A percentile compares a stretch with the other conserved stretches of the same genome.
These are phyloP conservation scores for Anser brachyrhynchus DNA, from an alignment of 2,113 vertebrate genomes.

Conservation along the genomic window DNA sequence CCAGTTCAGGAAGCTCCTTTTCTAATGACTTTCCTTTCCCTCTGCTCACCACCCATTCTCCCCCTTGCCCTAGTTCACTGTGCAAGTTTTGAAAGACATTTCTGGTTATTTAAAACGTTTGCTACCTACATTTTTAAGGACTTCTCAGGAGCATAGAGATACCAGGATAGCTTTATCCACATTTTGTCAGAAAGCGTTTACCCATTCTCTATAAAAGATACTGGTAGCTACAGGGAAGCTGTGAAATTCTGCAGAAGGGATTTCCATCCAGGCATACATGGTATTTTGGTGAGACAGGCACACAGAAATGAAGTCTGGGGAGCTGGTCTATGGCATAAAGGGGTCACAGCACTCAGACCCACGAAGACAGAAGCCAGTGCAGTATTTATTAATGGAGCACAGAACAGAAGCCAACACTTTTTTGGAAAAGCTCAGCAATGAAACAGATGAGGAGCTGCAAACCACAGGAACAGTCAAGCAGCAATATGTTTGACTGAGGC, in stretches of 20 bases:
- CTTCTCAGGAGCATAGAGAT: not conserved
- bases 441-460: accelerated
- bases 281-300: not conserved
- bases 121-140: not conserved
- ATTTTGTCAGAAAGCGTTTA: not conserved
- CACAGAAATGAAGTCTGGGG: not conserved
- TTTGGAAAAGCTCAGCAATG: not conserved
- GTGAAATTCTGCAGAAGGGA: not conserved
- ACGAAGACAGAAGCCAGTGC: not conserved
- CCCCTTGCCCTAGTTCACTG: not conserved
- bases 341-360: not conserved
- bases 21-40: not conserved
- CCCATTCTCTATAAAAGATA: not conserved
- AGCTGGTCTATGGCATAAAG: not conserved
- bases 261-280: not conserved
- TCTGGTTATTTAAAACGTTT: not conserved
- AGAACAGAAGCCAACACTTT: not conserved
- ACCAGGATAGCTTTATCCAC: not conserved
- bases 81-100: not conserved
- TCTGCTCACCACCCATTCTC: not conserved
- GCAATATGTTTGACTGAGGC: not conserved
- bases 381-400: not conserved
- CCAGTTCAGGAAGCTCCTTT: not conserved
- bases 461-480: not conserved
- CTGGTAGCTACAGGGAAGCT: not conserved